Percentiles rank a stretch among this genome's conserved stretches.
Conservation (phyloP, 2,113 vertebrate genomes). For the Dolichotis patagonum region DNA sequence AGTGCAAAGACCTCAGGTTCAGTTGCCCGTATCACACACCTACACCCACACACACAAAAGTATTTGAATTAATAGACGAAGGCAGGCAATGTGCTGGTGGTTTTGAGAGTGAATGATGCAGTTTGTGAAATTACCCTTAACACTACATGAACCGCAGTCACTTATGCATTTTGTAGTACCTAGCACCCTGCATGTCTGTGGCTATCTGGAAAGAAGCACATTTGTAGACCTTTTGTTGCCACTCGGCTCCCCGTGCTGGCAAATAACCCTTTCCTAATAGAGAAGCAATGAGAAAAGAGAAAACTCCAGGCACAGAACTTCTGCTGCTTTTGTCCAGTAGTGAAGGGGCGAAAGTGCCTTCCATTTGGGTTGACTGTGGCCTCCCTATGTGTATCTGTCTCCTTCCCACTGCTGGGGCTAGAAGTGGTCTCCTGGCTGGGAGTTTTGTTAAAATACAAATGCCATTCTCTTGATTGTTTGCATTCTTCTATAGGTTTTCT, state of each 20-base stretch:
- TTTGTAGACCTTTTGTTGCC: background rate
- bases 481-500: background rate
- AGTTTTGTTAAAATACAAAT: slow-evolving; percentile 3
- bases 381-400: background rate
- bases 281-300: background rate
- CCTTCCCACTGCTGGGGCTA: background rate
- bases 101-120: background rate
- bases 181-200: background rate
- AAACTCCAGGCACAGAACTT: background rate
- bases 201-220: background rate
- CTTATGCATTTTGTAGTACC: background rate
- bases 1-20: background rate
- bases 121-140: background rate
- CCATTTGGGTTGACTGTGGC: background rate
- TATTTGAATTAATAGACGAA: background rate
- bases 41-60: background rate
- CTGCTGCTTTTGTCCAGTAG: background rate
- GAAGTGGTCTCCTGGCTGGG: background rate
- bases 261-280: background rate
- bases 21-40: background rate
- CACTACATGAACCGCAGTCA: background rate
- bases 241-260: background rate
- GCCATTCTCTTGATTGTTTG: background rate
- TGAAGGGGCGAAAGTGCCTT: background rate
- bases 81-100: fast-evolving